These are phyloP conservation scores for Apis dorsata DNA, from an alignment of 1,140 invertebrate species.

Conservation along the genomic window DNA sequence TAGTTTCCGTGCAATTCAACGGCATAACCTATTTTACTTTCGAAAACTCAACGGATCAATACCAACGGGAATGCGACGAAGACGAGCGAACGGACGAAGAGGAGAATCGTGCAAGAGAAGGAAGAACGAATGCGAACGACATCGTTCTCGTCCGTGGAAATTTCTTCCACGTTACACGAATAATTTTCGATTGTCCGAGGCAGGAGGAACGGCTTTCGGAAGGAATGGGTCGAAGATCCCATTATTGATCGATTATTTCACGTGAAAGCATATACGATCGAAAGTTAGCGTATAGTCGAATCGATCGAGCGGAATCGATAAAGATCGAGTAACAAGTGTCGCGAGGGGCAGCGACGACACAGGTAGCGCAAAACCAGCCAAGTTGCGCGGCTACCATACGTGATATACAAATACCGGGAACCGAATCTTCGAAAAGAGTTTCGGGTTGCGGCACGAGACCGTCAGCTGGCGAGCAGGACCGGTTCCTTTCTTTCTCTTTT, in stretches of 20 bases:
- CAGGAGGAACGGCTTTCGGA: no score
- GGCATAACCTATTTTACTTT: constrained; percentile 75
- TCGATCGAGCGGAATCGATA: constrained; percentile 26
- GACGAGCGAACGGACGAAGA: constrained; percentile 27
- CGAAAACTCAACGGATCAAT: constrained; percentile 75
- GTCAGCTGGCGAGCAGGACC: constrained; percentile 73
- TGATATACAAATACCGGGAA: constrained; percentile 67
- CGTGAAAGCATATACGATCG: no score
- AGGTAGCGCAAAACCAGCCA: background rate
- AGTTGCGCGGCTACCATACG: constrained; percentile 31
- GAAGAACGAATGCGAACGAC: constrained; percentile 76
- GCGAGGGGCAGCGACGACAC: background rate
- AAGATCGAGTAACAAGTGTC: constrained; percentile 7
- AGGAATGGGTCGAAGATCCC: background rate
- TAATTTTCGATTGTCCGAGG: background rate
- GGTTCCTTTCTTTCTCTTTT: constrained; percentile 2
- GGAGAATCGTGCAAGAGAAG: constrained; percentile 60
- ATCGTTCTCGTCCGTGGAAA: background rate
- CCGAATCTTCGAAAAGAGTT: constrained; percentile 64
- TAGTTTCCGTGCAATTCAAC: constrained; percentile 55
- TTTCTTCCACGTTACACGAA: background rate
- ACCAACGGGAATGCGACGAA: constrained; percentile 57
- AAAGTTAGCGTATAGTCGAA: no score
- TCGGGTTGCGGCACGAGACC: constrained; percentile 69
- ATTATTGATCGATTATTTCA: background rate